Conservation (phyloP, 2,888 invertebrate genomes). For the Aspidiotus destructor region DNA sequence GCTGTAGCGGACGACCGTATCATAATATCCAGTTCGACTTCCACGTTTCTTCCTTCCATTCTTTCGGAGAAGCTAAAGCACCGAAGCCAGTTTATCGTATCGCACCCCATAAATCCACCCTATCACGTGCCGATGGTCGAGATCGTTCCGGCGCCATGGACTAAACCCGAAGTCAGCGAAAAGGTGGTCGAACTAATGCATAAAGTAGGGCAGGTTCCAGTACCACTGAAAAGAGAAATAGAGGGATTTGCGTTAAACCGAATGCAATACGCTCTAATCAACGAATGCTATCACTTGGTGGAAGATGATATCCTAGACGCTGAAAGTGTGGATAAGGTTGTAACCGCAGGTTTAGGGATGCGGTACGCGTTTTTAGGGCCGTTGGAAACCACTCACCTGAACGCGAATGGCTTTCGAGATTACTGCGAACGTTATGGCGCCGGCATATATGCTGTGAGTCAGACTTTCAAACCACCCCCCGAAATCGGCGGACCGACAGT, state of each 20-base stretch:
- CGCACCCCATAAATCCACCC: conserved; percentile 93
- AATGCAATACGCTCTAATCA: conserved; percentile 88
- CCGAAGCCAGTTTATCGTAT: conserved; percentile 61
- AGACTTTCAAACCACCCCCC: conserved; percentile 64
- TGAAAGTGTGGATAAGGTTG: conserved; percentile 83
- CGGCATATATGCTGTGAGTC: conserved; percentile 54
- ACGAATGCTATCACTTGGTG: conserved; percentile 84
- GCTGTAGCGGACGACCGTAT: conserved; percentile 61
- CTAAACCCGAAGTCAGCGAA: conserved; percentile 61
- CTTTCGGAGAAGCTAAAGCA: conserved; percentile 74
- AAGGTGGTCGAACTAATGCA: conserved; percentile 68
- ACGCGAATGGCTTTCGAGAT: conserved; percentile 69
- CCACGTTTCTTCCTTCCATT: conserved; percentile 79
- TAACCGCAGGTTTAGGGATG: conserved; percentile 88
- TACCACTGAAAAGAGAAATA: conserved; percentile 73
- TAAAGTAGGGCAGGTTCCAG: conserved; percentile 85
- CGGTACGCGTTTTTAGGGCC: conserved; percentile 93
- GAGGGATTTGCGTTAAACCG: conserved; percentile 89
- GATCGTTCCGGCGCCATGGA: conserved; percentile 90
- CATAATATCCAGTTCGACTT: conserved; percentile 86
- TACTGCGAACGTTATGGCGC: conserved; percentile 54
- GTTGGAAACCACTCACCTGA: conserved; percentile 85
- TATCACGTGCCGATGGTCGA: conserved; percentile 92
- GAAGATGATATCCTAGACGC: conserved; percentile 73
- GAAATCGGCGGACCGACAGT: conserved; percentile 61